Evolutionary conservation across 2,797 vertebrate species (phyloP).

Genomic region (Pipistrellus pipistrellus): DNA sequence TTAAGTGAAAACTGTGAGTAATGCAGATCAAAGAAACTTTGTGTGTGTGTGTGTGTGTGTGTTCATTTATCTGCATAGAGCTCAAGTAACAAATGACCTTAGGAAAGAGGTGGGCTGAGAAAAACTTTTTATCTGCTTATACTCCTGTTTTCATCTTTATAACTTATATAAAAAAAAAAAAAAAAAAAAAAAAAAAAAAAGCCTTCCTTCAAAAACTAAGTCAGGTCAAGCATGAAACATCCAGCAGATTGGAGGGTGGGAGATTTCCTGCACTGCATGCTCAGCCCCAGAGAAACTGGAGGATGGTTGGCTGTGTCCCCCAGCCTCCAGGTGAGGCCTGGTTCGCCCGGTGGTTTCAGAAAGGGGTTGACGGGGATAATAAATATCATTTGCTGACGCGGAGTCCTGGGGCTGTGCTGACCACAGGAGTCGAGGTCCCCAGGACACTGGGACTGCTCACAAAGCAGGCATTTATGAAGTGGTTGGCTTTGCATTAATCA

Average conservation of each 20-base stretch:
- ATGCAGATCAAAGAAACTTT: neutral
- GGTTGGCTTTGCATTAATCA: constrained; percentile 88
- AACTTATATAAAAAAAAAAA: neutral
- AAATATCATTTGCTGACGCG: constrained; percentile 84
- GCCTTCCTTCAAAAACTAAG: constrained; percentile 68
- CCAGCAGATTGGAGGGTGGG: constrained; percentile 16
- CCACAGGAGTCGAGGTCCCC: constrained; percentile 85
- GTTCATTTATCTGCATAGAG: neutral
- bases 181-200: neutral
- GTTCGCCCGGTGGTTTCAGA: constrained; percentile 71
- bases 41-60: neutral
- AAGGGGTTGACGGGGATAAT: constrained; percentile 77
- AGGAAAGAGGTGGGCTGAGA: neutral
- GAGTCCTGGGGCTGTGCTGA: constrained; percentile 80
- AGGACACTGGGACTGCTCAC: constrained; percentile 80
- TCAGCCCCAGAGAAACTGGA: constrained; percentile 63
- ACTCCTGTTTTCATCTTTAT: neutral
- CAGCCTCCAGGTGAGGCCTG: constrained; percentile 74
- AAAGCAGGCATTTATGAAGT: constrained; percentile 88
- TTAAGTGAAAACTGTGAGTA: neutral
- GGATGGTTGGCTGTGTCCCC: neutral
- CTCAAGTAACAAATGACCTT: neutral
- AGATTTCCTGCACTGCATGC: constrained; percentile 56
- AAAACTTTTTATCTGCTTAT: neutral
- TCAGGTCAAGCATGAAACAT: neutral